Base-by-base conservation (phyloP, 2,797 vertebrate species). In the Bovichtus variegatus region DNA sequence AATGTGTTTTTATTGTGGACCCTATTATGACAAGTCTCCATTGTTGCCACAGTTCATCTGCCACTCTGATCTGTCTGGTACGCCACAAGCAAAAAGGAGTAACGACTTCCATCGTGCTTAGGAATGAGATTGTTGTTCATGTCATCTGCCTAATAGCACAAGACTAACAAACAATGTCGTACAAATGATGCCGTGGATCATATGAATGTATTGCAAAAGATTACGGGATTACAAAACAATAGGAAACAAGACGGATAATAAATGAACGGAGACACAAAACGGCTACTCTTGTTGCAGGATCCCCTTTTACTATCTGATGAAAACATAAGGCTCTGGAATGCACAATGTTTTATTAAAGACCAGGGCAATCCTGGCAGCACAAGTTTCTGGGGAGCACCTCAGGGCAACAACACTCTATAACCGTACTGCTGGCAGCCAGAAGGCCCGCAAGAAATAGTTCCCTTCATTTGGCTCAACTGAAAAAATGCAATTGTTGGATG, bases 191-290 rank as follows among this genome's bases (percentile, higher is more conserved):
- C 44, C 4, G n/a, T n/a, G 46, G 44, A 29, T 64, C 34, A n/a
- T 31, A n/a, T 57, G 55, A 51, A 53, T 16, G 51, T 64, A 66
- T 67, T 68, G 54, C 29, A 51, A 75, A 53, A 77, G 61, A 84
- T 85, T 77, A 83, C 12, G 6, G 72, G 74, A 81, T 86, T 84
- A 79, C 47, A 58, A 75, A 71, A 77, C 78, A 74, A 47, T 19
- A 46, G 58, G 44, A 73, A 72, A 75, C n/a, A 40, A 74, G 43
- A 76, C 51, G 40, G 71, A 79, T 66, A 66, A 78, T 76, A 69
- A 74, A 71, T 67, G 54, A 80, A 49, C 34, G 62, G 53, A 71
- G 54, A 25, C 36, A 68, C 31, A 49, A 62, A 51, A 46, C 23
- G 38, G 23, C 16, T 21, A 19, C 46, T 57, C 31, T 63, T 44